Evolutionary conservation across 2,113 vertebrate species (phyloP).

Genomic region (Ctenomys sociabilis): DNA sequence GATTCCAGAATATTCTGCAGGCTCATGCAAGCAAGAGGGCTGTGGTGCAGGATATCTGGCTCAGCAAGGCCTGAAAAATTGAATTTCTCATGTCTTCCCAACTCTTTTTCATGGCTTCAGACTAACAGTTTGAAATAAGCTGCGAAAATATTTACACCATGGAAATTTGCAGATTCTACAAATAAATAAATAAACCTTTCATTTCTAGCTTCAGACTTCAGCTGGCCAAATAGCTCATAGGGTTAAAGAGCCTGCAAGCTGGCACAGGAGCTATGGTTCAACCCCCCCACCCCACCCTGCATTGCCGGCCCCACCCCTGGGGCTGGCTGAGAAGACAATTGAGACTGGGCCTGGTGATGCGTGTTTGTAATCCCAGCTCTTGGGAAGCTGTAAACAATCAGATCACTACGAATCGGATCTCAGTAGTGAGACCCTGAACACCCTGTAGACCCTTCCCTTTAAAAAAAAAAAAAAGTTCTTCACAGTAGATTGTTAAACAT

Average conservation of each 20-base stretch:
- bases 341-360: no score
- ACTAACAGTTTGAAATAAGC: neutral
- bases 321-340: no score
- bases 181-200: neutral
- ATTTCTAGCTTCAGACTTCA: neutral
- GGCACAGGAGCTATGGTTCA: no score
- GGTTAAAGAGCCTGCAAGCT: no score
- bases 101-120: neutral
- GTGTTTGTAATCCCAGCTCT: no score
- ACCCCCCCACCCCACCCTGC: no score
- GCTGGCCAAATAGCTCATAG: no score
- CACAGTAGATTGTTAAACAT: neutral
- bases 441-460: no score
- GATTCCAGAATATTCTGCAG: neutral
- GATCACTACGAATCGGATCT: no score
- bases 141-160: neutral
- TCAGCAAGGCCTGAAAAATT: fast-evolving
- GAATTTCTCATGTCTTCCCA: neutral
- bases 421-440: no score
- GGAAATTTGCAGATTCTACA: neutral
- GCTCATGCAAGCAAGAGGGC: neutral
- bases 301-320: no score
- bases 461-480: neutral
- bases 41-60: neutral
- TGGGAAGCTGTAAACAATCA: no score